Evolutionary conservation across 2,113 vertebrate genomes (phyloP).

Genomic region (Rhadina sibilatrix): DNA sequence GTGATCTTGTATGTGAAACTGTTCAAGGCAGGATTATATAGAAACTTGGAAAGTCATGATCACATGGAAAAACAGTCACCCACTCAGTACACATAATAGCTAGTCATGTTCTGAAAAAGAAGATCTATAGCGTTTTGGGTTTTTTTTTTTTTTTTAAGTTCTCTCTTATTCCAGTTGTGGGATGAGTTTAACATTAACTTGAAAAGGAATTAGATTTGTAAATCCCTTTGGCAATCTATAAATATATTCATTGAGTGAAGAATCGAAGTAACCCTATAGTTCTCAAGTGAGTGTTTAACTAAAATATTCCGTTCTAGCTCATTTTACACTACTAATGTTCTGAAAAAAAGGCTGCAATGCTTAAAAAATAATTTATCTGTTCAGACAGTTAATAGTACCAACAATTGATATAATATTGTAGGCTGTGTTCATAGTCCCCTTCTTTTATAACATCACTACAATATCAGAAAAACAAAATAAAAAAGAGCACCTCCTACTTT

Average conservation of each 20-base stretch:
- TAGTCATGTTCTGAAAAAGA: conserved; percentile 37
- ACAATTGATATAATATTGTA: background rate
- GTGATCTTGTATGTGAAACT: background rate
- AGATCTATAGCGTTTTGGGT: background rate
- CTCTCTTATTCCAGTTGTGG: background rate
- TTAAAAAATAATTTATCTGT: background rate
- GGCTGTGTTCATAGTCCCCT: background rate
- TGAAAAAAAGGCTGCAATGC: background rate
- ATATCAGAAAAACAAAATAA: background rate
- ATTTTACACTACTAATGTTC: background rate
- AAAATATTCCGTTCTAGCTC: background rate
- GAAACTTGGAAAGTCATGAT: conserved; percentile 60
- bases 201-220: background rate
- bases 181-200: background rate
- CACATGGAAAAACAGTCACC: conserved; percentile 56
- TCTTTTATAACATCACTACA: background rate
- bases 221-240: background rate
- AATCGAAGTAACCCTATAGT: background rate
- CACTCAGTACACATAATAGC: conserved; percentile 55
- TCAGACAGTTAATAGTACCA: background rate
- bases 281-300: background rate
- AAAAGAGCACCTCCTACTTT: background rate
- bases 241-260: background rate
- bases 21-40: conserved; percentile 24
- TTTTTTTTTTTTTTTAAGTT: background rate